phyloP scores from a whole-genome alignment of 2,797 vertebrate species.

The Chromis chromis region DNA sequence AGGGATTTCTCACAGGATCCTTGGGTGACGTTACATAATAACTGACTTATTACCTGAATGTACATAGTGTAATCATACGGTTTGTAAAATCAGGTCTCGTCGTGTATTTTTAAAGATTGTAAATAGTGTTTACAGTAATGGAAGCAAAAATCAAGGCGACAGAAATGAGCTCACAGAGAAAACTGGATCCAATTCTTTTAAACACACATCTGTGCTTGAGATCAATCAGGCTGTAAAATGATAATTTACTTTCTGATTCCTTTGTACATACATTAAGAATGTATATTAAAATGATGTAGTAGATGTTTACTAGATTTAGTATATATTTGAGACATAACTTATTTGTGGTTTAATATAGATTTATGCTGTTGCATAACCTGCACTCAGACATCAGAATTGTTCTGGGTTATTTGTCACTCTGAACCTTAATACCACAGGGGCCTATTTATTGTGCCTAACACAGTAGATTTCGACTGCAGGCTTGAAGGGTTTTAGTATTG shows the following conservation, averaged over 20 bases:
- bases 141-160: slow-evolving; percentile 85
- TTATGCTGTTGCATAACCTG: slow-evolving; percentile 75
- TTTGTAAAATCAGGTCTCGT: slow-evolving; percentile 71
- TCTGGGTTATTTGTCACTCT: slow-evolving; percentile 77
- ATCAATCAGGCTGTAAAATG: slow-evolving; percentile 73
- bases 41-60: slow-evolving; percentile 71
- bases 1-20: slow-evolving; percentile 84
- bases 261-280: slow-evolving; percentile 84
- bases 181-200: slow-evolving; percentile 85
- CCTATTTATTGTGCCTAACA: slow-evolving; percentile 80
- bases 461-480: slow-evolving; percentile 70
- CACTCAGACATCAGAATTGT: slow-evolving; percentile 70
- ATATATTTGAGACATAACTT: slow-evolving; percentile 81
- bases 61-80: slow-evolving; percentile 71
- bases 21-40: slow-evolving; percentile 77
- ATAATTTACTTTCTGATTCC: slow-evolving; percentile 73
- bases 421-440: slow-evolving; percentile 82
- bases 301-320: slow-evolving; percentile 80
- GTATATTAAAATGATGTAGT: slow-evolving; percentile 79
- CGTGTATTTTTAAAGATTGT: slow-evolving; percentile 75
- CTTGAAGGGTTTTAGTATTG: slow-evolving; percentile 73
- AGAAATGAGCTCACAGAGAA: slow-evolving; percentile 75
- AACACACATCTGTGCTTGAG: slow-evolving; percentile 69
- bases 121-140: slow-evolving; percentile 85
- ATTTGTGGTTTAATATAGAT: slow-evolving; percentile 79